Conservation (phyloP, 2,113 vertebrate genomes). For the Tachycineta bicolor region DNA sequence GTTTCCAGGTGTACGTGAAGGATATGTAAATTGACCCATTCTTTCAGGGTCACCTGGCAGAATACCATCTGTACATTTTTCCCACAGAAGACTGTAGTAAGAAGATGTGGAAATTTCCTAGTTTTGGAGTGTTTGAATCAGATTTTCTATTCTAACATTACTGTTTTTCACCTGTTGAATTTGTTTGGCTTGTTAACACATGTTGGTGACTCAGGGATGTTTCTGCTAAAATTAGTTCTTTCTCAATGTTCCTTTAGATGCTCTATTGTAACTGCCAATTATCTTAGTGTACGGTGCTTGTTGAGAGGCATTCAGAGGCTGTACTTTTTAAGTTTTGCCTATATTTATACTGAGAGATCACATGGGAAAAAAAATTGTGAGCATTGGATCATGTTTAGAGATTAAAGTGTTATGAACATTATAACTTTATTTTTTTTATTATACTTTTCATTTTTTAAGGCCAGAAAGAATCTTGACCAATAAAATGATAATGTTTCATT, state of each 20-base stretch:
- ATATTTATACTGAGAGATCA: not conserved
- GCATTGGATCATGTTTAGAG: not conserved
- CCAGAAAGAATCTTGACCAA: not conserved
- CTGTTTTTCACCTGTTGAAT: not conserved
- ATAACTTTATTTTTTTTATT: not conserved
- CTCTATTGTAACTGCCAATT: not conserved
- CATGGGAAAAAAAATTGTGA: not conserved
- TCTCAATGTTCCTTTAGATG: not conserved
- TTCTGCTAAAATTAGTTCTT: not conserved
- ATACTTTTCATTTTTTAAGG: not conserved
- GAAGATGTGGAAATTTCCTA: not conserved
- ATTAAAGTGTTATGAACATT: not conserved
- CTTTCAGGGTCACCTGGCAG: not conserved
- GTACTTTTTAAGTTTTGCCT: not conserved
- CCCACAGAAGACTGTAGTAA: not conserved
- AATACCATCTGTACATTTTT: not conserved
- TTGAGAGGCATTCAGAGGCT: not conserved
- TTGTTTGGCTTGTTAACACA: not conserved
- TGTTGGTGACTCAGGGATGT: not conserved
- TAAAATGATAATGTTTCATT: not conserved
- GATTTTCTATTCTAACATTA: not conserved
- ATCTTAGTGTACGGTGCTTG: not conserved
- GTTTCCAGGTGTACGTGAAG: slow-evolving; percentile 15
- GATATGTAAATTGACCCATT: not conserved
- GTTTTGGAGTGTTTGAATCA: not conserved